phyloP scores from a whole-genome alignment of 2,113 vertebrate genomes.

The Gobio gobio region DNA sequence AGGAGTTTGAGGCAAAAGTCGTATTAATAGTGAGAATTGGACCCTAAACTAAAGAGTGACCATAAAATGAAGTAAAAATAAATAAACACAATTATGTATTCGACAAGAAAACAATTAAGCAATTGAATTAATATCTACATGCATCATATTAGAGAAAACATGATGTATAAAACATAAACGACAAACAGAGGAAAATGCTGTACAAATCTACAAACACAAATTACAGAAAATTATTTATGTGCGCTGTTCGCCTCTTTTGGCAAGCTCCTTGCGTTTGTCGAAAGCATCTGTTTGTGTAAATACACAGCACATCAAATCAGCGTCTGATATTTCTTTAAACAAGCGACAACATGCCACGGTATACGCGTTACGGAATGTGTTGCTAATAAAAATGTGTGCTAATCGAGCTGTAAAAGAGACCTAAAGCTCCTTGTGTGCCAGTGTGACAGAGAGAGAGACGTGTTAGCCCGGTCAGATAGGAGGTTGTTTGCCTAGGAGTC shows the following conservation, averaged over 20 bases:
- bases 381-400: background rate
- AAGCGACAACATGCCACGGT: too few relatives aligned
- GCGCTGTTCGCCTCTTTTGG: conserved; percentile 3
- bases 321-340: background rate
- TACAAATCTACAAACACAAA: conserved; percentile 26
- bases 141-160: background rate
- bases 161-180: background rate
- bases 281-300: conserved; percentile 32
- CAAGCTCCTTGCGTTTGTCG: conserved; percentile 5
- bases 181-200: background rate
- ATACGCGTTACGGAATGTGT: conserved; percentile 7
- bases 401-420: conserved; percentile 11
- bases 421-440: conserved; percentile 13
- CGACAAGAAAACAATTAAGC: background rate
- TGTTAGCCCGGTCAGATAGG: conserved; percentile 65
- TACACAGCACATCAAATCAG: background rate
- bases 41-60: too few relatives aligned
- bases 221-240: background rate
- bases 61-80: background rate
- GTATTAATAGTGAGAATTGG: too few relatives aligned
- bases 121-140: conserved; percentile 2
- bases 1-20: too few relatives aligned
- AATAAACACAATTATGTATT: background rate
- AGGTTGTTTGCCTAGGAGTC: conserved; percentile 64
- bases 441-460: conserved; percentile 52